Conservation (phyloP, 2,888 invertebrate genomes). For the Drosophila peninsularis region DNA sequence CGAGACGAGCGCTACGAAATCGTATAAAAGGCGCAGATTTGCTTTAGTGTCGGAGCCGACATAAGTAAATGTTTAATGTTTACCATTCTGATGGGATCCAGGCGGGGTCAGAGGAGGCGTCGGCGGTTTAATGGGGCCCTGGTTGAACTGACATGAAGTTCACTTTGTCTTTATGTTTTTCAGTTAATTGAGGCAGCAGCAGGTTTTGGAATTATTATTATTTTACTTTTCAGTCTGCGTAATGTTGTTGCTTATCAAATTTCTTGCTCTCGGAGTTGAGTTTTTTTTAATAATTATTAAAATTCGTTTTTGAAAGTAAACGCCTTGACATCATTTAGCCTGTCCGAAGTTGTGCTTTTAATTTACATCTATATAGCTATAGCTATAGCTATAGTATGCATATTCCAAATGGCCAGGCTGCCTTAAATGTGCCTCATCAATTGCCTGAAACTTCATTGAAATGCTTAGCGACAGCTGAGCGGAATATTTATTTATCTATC, state of each 20-base stretch:
- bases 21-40: conserved; percentile 18
- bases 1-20: conserved; percentile 27
- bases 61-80: conserved; percentile 39
- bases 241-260: conserved; percentile 52
- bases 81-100: conserved; percentile 20
- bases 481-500: conserved; percentile 4
- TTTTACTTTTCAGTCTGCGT: conserved; percentile 42
- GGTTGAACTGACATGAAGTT: conserved; percentile 51
- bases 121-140: conserved; percentile 47
- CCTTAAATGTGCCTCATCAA: conserved; percentile 31
- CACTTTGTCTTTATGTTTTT: conserved; percentile 48
- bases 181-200: conserved; percentile 66
- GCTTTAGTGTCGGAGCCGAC: conserved; percentile 23
- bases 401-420: conserved; percentile 31
- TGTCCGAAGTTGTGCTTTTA: conserved; percentile 25
- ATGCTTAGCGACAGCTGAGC: conserved; percentile 20
- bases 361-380: conserved; percentile 46
- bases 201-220: conserved; percentile 56
- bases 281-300: conserved; percentile 32
- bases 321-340: conserved; percentile 70
- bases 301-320: conserved; percentile 72
- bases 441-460: conserved; percentile 25
- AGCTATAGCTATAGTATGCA: conserved; percentile 13
- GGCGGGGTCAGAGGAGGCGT: conserved; percentile 24
- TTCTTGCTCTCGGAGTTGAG: conserved; percentile 41